Conservation (phyloP, 2,797 vertebrate genomes). For the Pseudotriccus pelzelni region DNA sequence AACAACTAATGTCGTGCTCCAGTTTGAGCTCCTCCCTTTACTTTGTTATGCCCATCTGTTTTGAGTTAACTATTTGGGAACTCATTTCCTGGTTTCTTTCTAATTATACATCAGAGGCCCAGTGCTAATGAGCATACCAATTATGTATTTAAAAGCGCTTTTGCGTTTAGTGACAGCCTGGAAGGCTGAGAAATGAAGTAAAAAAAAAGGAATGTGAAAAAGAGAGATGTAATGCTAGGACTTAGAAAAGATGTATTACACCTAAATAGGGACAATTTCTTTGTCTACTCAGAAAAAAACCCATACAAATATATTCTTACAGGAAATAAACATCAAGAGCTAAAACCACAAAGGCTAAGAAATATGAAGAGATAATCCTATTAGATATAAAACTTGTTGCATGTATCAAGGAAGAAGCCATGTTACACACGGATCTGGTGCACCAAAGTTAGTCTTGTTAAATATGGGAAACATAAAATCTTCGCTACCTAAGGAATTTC, state of each 20-base stretch:
- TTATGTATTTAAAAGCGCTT: neutral
- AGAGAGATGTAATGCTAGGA: neutral
- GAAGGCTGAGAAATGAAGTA: neutral
- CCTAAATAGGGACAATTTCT: neutral
- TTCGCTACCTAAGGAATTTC: neutral
- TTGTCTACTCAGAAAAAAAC: neutral
- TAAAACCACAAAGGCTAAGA: neutral
- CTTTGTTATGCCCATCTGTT: neutral
- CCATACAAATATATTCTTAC: neutral
- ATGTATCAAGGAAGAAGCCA: neutral
- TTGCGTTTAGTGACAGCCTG: neutral
- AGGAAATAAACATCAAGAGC: neutral
- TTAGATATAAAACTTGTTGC: neutral
- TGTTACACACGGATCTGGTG: rapidly evolving
- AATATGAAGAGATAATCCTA: neutral
- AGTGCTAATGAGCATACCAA: rapidly evolving
- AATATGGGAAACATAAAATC: neutral
- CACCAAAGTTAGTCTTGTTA: neutral
- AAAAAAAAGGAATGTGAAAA: neutral
- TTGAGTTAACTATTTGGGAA: neutral
- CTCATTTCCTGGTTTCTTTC: neutral
- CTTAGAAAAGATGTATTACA: neutral
- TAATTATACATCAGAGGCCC: neutral
- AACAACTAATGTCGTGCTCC: neutral
- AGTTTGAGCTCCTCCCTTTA: neutral